Base-by-base conservation (phyloP, 2,888 invertebrate species). In the Lasioglossum calceatum region DNA sequence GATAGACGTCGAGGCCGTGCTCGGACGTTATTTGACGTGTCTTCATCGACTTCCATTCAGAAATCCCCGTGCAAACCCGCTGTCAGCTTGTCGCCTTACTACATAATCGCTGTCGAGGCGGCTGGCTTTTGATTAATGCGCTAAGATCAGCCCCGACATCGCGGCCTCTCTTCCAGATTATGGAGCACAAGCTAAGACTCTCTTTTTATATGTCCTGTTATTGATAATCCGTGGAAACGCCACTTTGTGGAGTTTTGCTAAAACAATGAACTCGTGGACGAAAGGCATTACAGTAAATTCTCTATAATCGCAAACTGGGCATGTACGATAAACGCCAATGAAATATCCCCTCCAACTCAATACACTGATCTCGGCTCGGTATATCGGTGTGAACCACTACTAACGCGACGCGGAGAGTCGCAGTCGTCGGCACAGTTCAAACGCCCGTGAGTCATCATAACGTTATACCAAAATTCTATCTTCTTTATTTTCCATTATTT, bases 1-100 rank as follows among this genome's bases (percentile, higher is more conserved):
- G 90, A 87, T 88, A 87, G 90, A 91, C 87, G 85, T 90, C 86
- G 82, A 27, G 85, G 82, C 85, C 84, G 87, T 88, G 87, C 88
- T 89, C 67, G 58, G 77, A 75, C 82, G 79, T 76, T 72, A 61
- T 74, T 84, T 72, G 89, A 89, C 88, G 50, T 5, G 82, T 91
- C 92, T 92, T 86, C 86, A 86, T 92, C 89, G 89, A 74, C 83
- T 85, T 32, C 32, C 32, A 39, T 73, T 79, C 44, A 76, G 71
- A 58, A 84, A 61, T 44, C 27, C 19, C 16, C 10, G 10, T 14
- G 4, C 16, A 32, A 50, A 19, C 58, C 32, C 23, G 61, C 79
- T 82, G 4, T 1, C 32, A 70, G 19, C 27, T 32, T n/a, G 39
- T 27, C 73, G 54, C 23, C 39, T 78, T 47, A 27, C 36, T 64